These are phyloP conservation scores for Dione vanillae DNA, from an alignment of 2,888 invertebrate genomes.

Conservation along the genomic window DNA sequence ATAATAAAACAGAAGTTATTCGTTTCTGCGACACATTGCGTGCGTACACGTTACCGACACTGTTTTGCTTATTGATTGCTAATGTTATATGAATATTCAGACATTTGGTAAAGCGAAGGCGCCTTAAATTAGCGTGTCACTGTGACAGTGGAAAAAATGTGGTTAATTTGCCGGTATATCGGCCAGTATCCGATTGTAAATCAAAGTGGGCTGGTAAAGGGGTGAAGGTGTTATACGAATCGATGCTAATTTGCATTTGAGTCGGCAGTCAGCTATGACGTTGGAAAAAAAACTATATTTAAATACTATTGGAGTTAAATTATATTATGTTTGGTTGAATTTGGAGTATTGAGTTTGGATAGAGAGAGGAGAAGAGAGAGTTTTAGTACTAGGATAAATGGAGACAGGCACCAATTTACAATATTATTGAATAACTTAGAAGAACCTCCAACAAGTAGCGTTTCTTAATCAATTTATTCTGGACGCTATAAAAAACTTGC, in stretches of 20 bases:
- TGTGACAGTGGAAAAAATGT: constrained; percentile 78
- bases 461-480: too few relatives aligned
- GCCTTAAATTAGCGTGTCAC: constrained; percentile 83
- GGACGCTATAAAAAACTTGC: neutral
- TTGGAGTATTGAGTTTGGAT: too few relatives aligned
- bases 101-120: constrained; percentile 75
- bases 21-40: constrained; percentile 83
- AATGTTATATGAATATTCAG: constrained; percentile 83
- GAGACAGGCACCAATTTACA: too few relatives aligned
- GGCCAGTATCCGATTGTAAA: constrained; percentile 79
- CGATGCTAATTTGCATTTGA: constrained; percentile 82
- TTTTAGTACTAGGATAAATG: neutral
- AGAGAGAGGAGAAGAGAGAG: too few relatives aligned
- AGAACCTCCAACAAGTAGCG: too few relatives aligned
- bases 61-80: constrained; percentile 82
- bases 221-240: constrained; percentile 81
- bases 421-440: too few relatives aligned
- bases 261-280: constrained; percentile 78
- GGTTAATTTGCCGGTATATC: constrained; percentile 70
- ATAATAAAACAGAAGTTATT: constrained; percentile 78
- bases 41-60: constrained; percentile 81
- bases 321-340: constrained; percentile 48
- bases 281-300: constrained; percentile 80
- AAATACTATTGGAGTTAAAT: constrained; percentile 68
- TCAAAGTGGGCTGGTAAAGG: constrained; percentile 82